Percentiles rank a stretch among this genome's conserved stretches.
phyloP scores from a whole-genome alignment of 2,888 invertebrate species.

The Tipula helvola region DNA sequence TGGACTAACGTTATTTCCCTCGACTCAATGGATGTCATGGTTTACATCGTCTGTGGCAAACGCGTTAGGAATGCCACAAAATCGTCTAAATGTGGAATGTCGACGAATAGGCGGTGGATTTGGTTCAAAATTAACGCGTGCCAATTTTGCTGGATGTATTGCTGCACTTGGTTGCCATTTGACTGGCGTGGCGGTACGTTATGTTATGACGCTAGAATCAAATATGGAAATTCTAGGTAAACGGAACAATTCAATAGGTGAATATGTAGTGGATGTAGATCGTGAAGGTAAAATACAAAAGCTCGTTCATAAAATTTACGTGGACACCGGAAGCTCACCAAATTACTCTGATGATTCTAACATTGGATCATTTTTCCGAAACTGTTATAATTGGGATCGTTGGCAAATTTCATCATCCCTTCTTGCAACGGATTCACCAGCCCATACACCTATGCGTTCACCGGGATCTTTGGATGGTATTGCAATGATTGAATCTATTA shows the following conservation, averaged over 20 bases:
- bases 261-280: slow-evolving; percentile 49
- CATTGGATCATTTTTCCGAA: slow-evolving; percentile 36
- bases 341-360: slow-evolving; percentile 38
- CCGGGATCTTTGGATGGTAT: slow-evolving; percentile 41
- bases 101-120: slow-evolving; percentile 56
- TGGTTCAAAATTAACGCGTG: slow-evolving; percentile 51
- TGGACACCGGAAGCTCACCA: slow-evolving; percentile 38
- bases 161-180: slow-evolving; percentile 50
- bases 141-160: slow-evolving; percentile 43
- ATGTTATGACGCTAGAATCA: slow-evolving; percentile 46
- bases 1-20: slow-evolving; percentile 47
- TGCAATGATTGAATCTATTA: slow-evolving; percentile 47
- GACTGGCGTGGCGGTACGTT: slow-evolving; percentile 46
- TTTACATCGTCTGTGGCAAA: slow-evolving; percentile 41
- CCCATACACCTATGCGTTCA: slow-evolving; percentile 47
- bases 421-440: slow-evolving; percentile 50
- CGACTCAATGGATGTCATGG: slow-evolving; percentile 48
- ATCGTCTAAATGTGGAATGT: slow-evolving; percentile 47
- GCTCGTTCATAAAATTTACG: slow-evolving; percentile 41
- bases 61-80: slow-evolving; percentile 41
- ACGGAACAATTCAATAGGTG: slow-evolving; percentile 38
- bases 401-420: slow-evolving; percentile 53
- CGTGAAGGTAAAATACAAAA: slow-evolving; percentile 51
- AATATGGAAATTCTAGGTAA: slow-evolving; percentile 53
- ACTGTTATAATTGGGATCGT: slow-evolving; percentile 53